Base-by-base conservation (phyloP, 2,888 invertebrate genomes). In the Oscheius sp. region DNA sequence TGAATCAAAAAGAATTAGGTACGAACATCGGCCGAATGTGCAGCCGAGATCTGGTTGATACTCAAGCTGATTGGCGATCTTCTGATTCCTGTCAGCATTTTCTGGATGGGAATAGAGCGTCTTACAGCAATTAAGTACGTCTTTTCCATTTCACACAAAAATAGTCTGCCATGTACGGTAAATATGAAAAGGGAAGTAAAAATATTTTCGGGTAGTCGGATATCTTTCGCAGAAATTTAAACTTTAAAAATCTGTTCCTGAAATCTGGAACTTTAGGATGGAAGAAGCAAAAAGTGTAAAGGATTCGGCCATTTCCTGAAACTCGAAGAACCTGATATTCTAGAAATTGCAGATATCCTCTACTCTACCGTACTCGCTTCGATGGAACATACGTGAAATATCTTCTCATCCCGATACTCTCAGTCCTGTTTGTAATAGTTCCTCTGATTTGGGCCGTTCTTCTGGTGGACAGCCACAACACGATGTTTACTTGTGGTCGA, bases 91-190 rank as follows among this genome's bases (percentile, higher is more conserved):
- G 70, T 78, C 10, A 63, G 71, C 1, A 78, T 76, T 4, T 74
- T 78, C n/a, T 78, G 76, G 76, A 78, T 78, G 78, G 78, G 78
- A n/a, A 69, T 78, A 10, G 78, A 78, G 52, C 64, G 78, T 27
- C 65, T 78, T n/a, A 71, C 73, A 10, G 78, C 78, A 20, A 76
- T 78, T 45, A 68, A 34, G 75, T 61, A 45, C 8, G 34, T 6
- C 33, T 10, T 42, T 15, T 5, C 20, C 25, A 48, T 20, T 5
- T 37, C 37, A 37, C n/a, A n/a, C n/a, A n/a, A n/a, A n/a, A n/a
- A n/a, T n/a, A n/a, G n/a, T n/a, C n/a, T n/a, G n/a, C n/a, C n/a
- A n/a, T n/a, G n/a, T n/a, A n/a, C n/a, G n/a, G n/a, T n/a, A n/a
- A n/a, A n/a, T n/a, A n/a, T n/a, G n/a, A n/a, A n/a, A n/a, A n/a